Base-by-base conservation (phyloP, 2,888 invertebrate species). In the Parnassius mnemosyne region DNA sequence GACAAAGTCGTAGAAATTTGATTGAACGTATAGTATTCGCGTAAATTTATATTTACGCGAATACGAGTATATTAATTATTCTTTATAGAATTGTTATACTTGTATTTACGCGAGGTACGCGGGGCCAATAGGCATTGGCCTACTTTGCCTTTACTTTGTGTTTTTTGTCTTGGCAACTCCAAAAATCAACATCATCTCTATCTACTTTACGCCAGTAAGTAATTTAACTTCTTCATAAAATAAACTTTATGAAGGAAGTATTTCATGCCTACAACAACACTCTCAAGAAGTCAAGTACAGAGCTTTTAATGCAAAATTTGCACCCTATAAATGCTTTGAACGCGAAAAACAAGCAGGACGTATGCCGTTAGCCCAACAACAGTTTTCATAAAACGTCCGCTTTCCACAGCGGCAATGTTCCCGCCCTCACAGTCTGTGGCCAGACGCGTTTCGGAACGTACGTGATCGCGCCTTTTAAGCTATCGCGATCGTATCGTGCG, bases 381-480 rank as follows among this genome's bases (percentile, higher is more conserved):
- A 41, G 57, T 34, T 58, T 62, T 62, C 57, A 25, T 53, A 50
- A 57, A 57, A 44, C 56, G 57, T 13, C 53, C 53, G 57, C 60
- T 47, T 44, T 60, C 20, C 55, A 16, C 53, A 25, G 47, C 47
- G 34, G 49, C 60, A 2, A 34, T 13, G 55, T 61, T 61, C 60
- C 60, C 61, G 61, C 56, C 52, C 61, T 61, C 49, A 13, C 63
- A 63, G 63, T 63, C 50, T 34, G 41, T 34, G 9, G 54, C 51
- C 34, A 44, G 51, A 46, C 63, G 63, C 63, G 53, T 20, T n/a
- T 43, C 54, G 16, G 54, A 43, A 41, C 63, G 58, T 25, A 55
- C 54, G 58, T n/a, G 42, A 10, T 9, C 51, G 13, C 53, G 57
- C 61, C n/a, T 25, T 57, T 53, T 13, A 12, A 43, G 12, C 58